Percentiles rank a stretch among this genome's conserved stretches.
phyloP scores from a whole-genome alignment of 2,797 vertebrate genomes.

The Ficedula albicollis region DNA sequence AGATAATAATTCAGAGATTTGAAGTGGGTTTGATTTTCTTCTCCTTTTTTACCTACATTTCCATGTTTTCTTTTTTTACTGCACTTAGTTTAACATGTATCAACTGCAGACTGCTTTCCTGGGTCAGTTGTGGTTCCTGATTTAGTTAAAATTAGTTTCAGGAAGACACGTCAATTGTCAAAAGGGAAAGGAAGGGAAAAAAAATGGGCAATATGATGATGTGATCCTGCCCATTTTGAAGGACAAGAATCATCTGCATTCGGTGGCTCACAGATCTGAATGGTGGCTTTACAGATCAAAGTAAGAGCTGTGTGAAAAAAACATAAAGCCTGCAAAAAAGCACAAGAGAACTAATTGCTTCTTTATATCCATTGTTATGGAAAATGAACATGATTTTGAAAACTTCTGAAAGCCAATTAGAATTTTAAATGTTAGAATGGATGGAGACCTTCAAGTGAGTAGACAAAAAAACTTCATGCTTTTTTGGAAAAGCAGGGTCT shows the following conservation, averaged over 20 bases:
- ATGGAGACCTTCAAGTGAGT: neutral
- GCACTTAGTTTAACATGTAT: neutral
- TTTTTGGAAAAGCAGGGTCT: neutral
- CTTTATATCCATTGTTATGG: neutral
- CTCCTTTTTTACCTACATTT: neutral
- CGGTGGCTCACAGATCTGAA: neutral
- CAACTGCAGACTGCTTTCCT: neutral
- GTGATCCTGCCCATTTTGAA: neutral
- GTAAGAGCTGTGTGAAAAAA: neutral
- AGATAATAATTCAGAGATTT: neutral
- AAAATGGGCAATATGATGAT: neutral
- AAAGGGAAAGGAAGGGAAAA: neutral
- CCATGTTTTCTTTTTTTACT: neutral
- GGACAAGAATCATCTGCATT: neutral
- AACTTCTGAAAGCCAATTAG: neutral
- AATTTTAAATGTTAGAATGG: neutral
- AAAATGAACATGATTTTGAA: neutral
- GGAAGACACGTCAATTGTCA: neutral
- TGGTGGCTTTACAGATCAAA: neutral
- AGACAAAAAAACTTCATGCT: neutral
- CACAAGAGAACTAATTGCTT: neutral
- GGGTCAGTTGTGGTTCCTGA: neutral
- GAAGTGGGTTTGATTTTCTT: neutral
- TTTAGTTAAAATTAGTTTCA: neutral
- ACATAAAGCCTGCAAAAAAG: neutral